Conservation (phyloP, 2,113 vertebrate species). For the Thinocorus orbignyianus region DNA sequence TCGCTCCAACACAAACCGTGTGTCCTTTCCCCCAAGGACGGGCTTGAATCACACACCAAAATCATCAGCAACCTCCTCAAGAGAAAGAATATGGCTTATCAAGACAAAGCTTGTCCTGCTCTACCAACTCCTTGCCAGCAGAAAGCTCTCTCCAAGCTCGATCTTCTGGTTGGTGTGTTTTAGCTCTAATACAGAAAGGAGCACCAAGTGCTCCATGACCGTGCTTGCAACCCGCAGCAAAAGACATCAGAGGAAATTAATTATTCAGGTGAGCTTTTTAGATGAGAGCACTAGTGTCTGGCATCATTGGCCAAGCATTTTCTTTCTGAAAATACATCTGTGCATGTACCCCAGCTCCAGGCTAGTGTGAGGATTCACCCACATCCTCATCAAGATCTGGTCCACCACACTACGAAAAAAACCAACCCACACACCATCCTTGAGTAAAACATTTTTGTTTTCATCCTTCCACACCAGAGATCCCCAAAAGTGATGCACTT, state of each 20-base stretch:
- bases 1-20: rapidly evolving
- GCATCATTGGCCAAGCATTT: background rate
- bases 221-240: background rate
- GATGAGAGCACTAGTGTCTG: rapidly evolving
- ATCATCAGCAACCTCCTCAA: background rate
- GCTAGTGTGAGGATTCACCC: background rate
- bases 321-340: background rate
- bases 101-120: background rate
- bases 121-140: background rate
- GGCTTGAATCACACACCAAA: background rate
- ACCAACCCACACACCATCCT: too few species aligned
- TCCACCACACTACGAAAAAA: background rate
- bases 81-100: background rate
- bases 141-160: background rate
- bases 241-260: background rate
- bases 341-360: background rate
- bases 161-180: background rate
- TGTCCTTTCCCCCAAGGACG: rapidly evolving
- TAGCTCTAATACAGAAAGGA: background rate
- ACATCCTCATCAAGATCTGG: background rate
- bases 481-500: background rate
- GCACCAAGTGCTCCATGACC: background rate
- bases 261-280: background rate
- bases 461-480: background rate
- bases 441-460: background rate